Percentiles rank a stretch among this genome's conserved stretches.
phyloP scores from a whole-genome alignment of 2,113 vertebrate genomes.

The Daboia siamensis region DNA sequence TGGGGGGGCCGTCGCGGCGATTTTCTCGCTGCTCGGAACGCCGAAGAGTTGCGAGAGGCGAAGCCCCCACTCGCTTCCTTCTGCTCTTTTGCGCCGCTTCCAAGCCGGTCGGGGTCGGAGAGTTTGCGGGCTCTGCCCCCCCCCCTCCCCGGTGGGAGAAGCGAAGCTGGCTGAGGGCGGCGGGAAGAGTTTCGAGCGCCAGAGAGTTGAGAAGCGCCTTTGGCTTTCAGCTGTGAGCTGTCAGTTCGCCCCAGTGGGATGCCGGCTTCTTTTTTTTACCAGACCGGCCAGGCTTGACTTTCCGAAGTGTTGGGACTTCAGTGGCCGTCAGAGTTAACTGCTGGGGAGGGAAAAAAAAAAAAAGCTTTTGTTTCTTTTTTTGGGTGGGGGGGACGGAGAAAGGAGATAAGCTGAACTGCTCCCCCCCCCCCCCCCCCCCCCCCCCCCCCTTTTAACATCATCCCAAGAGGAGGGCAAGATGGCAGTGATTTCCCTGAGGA shows the following conservation, averaged over 20 bases:
- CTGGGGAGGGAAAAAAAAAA: too few species aligned
- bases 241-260: neutral
- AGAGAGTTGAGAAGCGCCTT: neutral
- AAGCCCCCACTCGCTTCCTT: neutral
- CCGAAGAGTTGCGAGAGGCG: neutral
- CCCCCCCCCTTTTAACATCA: neutral
- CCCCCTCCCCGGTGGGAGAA: too few species aligned
- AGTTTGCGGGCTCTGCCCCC: neutral
- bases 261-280: neutral
- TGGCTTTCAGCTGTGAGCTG: neutral
- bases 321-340: neutral
- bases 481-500: neutral
- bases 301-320: neutral
- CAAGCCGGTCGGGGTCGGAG: neutral
- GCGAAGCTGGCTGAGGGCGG: neutral
- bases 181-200: neutral
- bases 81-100: too few species aligned
- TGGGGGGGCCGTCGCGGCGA: neutral
- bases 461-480: neutral
- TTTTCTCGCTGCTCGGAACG: neutral
- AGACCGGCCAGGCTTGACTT: neutral
- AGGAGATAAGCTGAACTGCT: neutral
- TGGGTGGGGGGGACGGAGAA: neutral
- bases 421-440: accelerated
- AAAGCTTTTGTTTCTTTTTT: neutral